These are phyloP conservation scores for Saccopteryx bilineata DNA, from an alignment of 2,113 vertebrate species.

Conservation along the genomic window DNA sequence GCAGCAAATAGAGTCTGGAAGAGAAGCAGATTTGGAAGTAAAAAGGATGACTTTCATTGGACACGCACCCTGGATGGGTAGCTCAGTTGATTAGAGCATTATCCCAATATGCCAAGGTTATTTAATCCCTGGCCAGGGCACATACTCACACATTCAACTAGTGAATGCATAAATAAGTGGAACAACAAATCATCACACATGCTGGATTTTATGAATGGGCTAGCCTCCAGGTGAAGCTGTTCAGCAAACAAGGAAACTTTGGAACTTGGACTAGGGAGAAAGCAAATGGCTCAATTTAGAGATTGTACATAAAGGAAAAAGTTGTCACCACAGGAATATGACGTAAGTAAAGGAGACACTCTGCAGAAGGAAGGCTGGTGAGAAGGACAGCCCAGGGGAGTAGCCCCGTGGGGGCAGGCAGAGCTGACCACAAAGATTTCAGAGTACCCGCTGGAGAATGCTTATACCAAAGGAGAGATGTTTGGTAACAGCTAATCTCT, in stretches of 20 bases:
- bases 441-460: neutral
- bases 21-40: neutral
- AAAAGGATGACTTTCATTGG: neutral
- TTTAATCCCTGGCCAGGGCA: no score
- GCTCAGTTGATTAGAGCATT: no score
- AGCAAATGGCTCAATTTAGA: neutral
- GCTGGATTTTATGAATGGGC: neutral
- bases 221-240: neutral
- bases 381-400: neutral
- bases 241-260: neutral
- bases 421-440: neutral
- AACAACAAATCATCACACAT: no score
- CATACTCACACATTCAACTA: no score
- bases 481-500: neutral
- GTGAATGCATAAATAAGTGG: no score
- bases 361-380: neutral
- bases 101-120: no score
- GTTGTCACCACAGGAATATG: neutral
- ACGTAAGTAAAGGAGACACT: neutral
- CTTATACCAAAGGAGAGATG: neutral
- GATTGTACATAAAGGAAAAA: neutral
- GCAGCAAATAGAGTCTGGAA: neutral
- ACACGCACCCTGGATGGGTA: no score
- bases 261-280: neutral
- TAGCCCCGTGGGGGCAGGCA: neutral